Evolutionary conservation across 1,140 invertebrate genomes (phyloP).

Genomic region (Leptinotarsa undecemlineata): DNA sequence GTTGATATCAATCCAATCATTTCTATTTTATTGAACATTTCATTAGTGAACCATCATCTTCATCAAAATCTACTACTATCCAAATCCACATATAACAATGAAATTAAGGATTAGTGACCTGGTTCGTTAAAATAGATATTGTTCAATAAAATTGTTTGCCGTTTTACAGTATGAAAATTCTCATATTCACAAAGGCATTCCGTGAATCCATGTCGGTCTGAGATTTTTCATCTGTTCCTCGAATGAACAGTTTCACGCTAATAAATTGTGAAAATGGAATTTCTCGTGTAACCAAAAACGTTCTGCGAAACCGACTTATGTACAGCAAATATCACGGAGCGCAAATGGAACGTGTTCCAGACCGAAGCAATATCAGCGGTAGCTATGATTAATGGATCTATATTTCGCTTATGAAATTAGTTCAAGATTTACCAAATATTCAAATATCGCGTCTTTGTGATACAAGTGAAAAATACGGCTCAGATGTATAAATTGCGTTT

Average conservation of each 20-base stretch:
- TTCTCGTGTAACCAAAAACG: neutral
- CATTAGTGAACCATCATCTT: no score
- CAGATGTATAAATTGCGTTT: conserved; percentile 23
- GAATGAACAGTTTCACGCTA: neutral
- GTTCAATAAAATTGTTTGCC: no score
- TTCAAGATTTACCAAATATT: conserved; percentile 28
- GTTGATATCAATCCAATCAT: no score
- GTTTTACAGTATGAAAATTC: no score
- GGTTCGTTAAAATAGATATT: no score
- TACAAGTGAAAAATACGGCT: conserved; percentile 26
- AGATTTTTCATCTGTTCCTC: neutral
- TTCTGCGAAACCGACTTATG: neutral
- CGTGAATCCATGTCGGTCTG: no score
- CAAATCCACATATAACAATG: no score
- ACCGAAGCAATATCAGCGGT: conserved; percentile 11
- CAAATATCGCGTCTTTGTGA: conserved; percentile 23
- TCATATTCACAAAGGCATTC: no score
- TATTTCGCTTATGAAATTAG: conserved; percentile 27
- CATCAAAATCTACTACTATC: no score
- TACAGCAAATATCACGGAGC: neutral
- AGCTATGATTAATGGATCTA: conserved; percentile 26
- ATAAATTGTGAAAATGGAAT: neutral
- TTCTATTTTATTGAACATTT: no score
- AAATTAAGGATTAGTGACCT: no score
- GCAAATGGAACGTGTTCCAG: conserved; percentile 25